phyloP scores from a whole-genome alignment of 2,888 invertebrate genomes.

The Drosophila monieri region DNA sequence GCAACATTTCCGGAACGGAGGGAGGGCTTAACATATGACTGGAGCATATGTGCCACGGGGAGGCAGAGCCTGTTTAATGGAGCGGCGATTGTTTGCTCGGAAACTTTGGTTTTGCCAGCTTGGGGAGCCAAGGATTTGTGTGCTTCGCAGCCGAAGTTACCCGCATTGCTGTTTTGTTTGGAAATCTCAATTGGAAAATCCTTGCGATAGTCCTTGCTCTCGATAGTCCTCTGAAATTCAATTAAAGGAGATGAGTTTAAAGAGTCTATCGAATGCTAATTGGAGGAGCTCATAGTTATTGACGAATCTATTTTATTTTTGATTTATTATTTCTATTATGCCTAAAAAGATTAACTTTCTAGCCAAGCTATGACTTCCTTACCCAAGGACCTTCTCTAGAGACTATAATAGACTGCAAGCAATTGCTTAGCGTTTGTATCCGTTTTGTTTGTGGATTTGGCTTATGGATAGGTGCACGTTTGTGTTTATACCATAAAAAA shows the following conservation, averaged over 20 bases:
- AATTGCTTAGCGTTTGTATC: constrained; percentile 52
- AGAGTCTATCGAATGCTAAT: background rate
- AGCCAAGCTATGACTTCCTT: background rate
- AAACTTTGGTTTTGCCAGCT: constrained; percentile 40
- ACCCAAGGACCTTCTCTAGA: background rate
- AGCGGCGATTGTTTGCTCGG: constrained; percentile 43
- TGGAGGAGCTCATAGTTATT: background rate
- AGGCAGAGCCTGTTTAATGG: constrained; percentile 35
- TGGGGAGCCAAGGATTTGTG: constrained; percentile 40
- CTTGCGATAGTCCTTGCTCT: background rate
- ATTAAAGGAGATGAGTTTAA: background rate
- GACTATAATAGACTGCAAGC: constrained; percentile 49
- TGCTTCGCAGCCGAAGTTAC: constrained; percentile 18
- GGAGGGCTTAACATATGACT: constrained; percentile 43
- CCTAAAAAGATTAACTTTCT: background rate
- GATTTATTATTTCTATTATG: background rate
- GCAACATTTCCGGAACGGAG: constrained; percentile 10
- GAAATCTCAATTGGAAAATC: constrained; percentile 24
- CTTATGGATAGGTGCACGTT: constrained; percentile 31
- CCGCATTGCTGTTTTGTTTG: constrained; percentile 14
- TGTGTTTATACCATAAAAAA: constrained; percentile 57
- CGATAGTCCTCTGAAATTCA: background rate
- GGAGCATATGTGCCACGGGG: constrained; percentile 29
- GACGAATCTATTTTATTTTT: background rate
- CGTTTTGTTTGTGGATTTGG: constrained; percentile 18